A percentile compares a stretch with the other conserved stretches of the same genome.
Conservation (phyloP, 2,797 vertebrate genomes). For the Alouatta caraya region DNA sequence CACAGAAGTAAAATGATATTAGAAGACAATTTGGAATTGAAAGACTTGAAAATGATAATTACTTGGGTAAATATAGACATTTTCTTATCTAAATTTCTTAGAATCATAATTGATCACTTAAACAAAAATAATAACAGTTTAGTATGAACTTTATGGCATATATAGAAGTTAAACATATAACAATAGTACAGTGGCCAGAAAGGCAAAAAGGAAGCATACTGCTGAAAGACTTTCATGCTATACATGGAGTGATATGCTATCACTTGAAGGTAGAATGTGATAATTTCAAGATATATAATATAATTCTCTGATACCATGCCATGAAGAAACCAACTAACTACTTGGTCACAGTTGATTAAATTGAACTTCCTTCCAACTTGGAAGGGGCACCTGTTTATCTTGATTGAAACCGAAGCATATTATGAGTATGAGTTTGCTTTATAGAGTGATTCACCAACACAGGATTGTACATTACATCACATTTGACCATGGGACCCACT, state of each 20-base stretch:
- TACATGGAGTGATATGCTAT: not conserved
- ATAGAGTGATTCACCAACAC: not conserved
- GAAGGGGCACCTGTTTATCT: not conserved
- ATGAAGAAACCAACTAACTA: not conserved
- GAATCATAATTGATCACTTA: not conserved
- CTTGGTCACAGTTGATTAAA: not conserved
- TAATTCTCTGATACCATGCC: not conserved
- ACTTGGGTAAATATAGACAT: not conserved
- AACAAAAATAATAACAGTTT: not conserved
- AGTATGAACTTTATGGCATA: not conserved
- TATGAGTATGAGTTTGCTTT: not conserved
- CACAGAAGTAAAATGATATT: constrained; percentile 14
- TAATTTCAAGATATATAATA: not conserved
- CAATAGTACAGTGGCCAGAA: not conserved
- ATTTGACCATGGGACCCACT: not conserved
- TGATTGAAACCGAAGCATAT: not conserved
- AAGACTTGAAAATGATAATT: not conserved
- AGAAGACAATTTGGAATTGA: not conserved
- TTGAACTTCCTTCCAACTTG: not conserved
- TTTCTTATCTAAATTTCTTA: constrained; percentile 25
- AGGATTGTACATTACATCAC: not conserved
- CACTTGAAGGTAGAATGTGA: not conserved
- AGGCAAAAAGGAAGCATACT: not conserved
- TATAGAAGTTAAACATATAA: not conserved
- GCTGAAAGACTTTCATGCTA: not conserved